These are phyloP conservation scores for human (Homo sapiens) DNA, from an alignment of 2,113 vertebrate genomes.

Conservation along the genomic window GRCh38 chr16:1717501-1718000, in stretches of 20 bases:
- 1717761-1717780: not conserved
- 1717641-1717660: not conserved
- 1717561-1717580: not conserved
- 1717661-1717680: not conserved
- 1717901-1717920: no score
- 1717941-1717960: no score
- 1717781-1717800: not conserved
- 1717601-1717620: not conserved
- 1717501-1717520: rapidly evolving
- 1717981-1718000: no score
- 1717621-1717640: not conserved
- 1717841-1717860: not conserved
- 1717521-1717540: not conserved
- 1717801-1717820: not conserved
- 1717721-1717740: not conserved
- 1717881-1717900: no score
- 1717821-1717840: not conserved
- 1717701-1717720: not conserved
- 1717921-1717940: no score
- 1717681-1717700: not conserved
- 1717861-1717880: no score
- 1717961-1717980: no score
- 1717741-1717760: not conserved
- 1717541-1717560: not conserved
- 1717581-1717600: rapidly evolving